Evolutionary conservation across 2,888 invertebrate genomes (phyloP), one percentile per base, ranked within the genome.

Genomic region (Metopia argyrocephala): DNA sequence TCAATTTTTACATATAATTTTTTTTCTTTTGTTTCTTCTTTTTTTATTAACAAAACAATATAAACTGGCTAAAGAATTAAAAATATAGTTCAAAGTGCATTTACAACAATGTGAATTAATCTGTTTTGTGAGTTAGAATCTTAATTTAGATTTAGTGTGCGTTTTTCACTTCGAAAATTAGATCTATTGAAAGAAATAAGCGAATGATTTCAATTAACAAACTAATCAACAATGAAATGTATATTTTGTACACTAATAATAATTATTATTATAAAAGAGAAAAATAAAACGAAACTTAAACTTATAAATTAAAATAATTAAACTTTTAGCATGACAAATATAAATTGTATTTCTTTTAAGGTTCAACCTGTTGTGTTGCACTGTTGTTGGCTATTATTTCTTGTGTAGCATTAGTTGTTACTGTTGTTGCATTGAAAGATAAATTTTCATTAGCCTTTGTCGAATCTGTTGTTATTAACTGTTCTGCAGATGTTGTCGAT

Each of bases 281-380:
- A 61, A 59, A 52, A 69, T 59, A 76, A 69, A 74, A 50, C 45
- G 73, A 73, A 76, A 12, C 64, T 69, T 59, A 76, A 70, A 74
- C 74, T 66, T 81, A 65, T 59, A 66, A 64, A 62, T 64, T 59
- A 62, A 70, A 66, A 65, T 52, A 70, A 45, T 59, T 62, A 59
- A 79, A 66, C 65, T 73, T 74, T 45, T 70, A 74, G 78, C 81
- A 78, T 74, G 56, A 76, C 57, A 78, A 61, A 76, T 62, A 46
- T 68, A 54, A 38, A 12, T 38, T 12, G 38, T 12, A 12, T 48
- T 71, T 18, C 69, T 76, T 74, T 81, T 78, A 81, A 81, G 74
- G 81, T 81, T 81, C 74, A 70, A 81, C 70, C 78, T 78, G 74
- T 74, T 70, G 65, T 74, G 64, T 69, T 75, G 74, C 76, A 81